These are phyloP conservation scores for Cebidichthys violaceus DNA, from an alignment of 2,113 vertebrate genomes.

Conservation along the genomic window DNA sequence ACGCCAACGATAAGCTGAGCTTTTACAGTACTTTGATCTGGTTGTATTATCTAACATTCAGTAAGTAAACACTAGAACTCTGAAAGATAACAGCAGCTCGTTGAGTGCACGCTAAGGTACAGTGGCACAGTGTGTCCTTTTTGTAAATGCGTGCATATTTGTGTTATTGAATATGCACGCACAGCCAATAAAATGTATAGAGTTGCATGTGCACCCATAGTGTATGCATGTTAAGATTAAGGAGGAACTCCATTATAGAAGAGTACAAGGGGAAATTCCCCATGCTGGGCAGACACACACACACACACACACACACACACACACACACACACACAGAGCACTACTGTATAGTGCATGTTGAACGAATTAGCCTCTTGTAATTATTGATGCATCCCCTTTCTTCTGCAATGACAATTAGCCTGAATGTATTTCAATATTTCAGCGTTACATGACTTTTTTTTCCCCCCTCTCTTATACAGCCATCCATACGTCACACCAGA, in stretches of 20 bases:
- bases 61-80: not conserved
- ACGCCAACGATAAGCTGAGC: not conserved
- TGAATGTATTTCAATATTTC: conserved; percentile 56
- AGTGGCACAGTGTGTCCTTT: not conserved
- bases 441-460: conserved; percentile 25
- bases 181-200: conserved; percentile 22
- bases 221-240: conserved; percentile 27
- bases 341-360: conserved; percentile 12
- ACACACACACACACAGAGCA: conserved; percentile 9
- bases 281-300: conserved; percentile 20
- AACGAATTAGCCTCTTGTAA: conserved; percentile 55
- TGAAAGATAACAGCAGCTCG: not conserved
- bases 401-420: conserved; percentile 42
- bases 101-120: not conserved
- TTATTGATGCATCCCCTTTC: conserved; percentile 40
- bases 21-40: conserved; percentile 15
- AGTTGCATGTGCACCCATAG: conserved; percentile 27
- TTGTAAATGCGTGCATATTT: conserved; percentile 3
- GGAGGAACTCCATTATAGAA: conserved; percentile 40
- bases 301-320: conserved; percentile 11
- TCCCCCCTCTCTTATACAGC: not conserved
- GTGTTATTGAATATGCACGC: conserved; percentile 2
- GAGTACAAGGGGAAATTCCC: conserved; percentile 38
- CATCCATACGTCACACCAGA: conserved; percentile 6
- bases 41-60: conserved; percentile 8